Percentiles rank a stretch among this genome's conserved stretches.
Evolutionary conservation across 35 echinoderm and acorn worm genomes (phyloP).

Genomic region (Anneissia japonica): DNA sequence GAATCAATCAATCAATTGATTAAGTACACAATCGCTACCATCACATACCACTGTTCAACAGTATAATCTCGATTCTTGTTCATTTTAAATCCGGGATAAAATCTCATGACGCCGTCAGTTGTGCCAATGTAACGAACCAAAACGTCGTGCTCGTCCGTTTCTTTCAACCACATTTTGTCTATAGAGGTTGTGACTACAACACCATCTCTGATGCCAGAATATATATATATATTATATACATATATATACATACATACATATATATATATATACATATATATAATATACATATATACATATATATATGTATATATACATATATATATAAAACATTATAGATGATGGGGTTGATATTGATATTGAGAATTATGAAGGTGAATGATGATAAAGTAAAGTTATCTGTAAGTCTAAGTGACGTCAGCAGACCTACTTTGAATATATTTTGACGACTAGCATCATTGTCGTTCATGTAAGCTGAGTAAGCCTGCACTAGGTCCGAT

Average conservation of each 20-base stretch:
- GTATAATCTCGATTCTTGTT: neutral
- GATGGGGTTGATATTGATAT: no score
- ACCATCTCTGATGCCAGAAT: neutral
- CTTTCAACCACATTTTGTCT: neutral
- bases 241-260: no score
- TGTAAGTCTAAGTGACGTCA: no score
- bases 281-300: no score
- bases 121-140: neutral
- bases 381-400: no score
- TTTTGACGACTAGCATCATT: neutral
- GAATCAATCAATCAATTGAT: no score
- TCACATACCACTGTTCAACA: neutral
- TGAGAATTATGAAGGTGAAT: no score
- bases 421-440: neutral
- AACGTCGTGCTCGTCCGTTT: neutral
- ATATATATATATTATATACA: no score
- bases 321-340: no score
- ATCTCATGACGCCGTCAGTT: neutral
- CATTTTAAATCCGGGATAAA: neutral
- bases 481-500: neutral
- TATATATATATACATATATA: no score
- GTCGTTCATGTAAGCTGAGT: neutral
- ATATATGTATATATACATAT: no score
- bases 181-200: neutral
- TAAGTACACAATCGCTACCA: neutral